Conservation (phyloP, 2,797 vertebrate genomes). For the Furcifer pardalis region DNA sequence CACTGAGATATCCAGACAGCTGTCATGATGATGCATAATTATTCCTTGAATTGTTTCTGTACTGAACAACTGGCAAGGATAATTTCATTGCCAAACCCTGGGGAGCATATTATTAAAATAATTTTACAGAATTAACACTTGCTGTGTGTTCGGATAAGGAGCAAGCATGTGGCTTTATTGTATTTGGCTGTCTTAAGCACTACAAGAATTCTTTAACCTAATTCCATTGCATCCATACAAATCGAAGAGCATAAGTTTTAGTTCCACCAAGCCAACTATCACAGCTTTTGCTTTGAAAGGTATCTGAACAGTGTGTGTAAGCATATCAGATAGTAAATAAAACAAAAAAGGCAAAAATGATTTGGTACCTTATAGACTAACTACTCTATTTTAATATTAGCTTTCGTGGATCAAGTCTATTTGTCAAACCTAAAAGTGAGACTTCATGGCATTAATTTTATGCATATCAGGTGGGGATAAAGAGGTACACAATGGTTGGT, state of each 20-base stretch:
- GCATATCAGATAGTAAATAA: too few relatives aligned
- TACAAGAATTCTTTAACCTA: conserved; percentile 23
- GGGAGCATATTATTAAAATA: conserved; percentile 24
- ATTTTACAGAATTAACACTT: conserved; percentile 4
- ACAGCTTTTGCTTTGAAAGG: conserved; percentile 9
- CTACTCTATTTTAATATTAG: too few relatives aligned
- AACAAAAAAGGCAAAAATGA: too few relatives aligned
- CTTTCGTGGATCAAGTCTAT: too few relatives aligned
- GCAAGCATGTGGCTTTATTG: conserved; percentile 11
- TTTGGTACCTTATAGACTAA: too few relatives aligned
- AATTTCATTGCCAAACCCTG: conserved; percentile 20
- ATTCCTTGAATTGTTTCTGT: neutral
- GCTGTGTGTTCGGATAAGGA: neutral
- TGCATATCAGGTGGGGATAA: too few relatives aligned
- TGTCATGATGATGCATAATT: conserved; percentile 12
- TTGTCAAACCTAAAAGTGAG: too few relatives aligned
- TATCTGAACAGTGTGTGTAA: too few relatives aligned
- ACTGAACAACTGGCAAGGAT: conserved; percentile 22
- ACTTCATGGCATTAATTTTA: too few relatives aligned
- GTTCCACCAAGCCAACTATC: neutral
- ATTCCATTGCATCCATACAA: neutral
- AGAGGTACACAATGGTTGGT: too few relatives aligned
- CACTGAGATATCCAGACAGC: too few relatives aligned
- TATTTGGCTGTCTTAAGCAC: conserved; percentile 6
- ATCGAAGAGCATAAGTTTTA: conserved; percentile 19